These are phyloP conservation scores for Zoroaster sp. DNA, from an alignment of 53 echinoderm and acorn worm genomes.

Conservation along the genomic window DNA sequence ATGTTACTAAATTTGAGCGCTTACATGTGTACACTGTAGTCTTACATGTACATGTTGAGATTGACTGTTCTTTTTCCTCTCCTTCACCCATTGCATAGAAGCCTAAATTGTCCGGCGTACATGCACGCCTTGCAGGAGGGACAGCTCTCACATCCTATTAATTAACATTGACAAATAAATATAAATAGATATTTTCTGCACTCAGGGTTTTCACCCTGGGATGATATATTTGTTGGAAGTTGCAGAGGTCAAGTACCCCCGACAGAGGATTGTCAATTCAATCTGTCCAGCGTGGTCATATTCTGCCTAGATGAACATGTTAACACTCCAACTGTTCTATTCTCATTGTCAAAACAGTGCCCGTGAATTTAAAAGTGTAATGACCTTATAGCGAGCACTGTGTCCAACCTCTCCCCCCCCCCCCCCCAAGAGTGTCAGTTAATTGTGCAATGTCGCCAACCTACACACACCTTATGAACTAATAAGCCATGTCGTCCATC, in stretches of 20 bases:
- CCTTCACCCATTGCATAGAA: not conserved
- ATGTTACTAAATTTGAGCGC: not conserved
- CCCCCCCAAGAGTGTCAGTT: not conserved
- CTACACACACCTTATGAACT: slow-evolving; percentile 36
- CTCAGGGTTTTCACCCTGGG: not conserved
- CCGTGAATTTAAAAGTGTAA: slow-evolving; percentile 43
- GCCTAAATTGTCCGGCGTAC: not conserved
- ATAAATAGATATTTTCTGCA: slow-evolving; percentile 13
- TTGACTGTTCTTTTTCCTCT: slow-evolving; percentile 8
- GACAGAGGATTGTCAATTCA: slow-evolving; percentile 35
- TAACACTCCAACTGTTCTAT: slow-evolving; percentile 42
- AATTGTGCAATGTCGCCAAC: slow-evolving; percentile 45
- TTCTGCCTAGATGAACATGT: slow-evolving; percentile 41
- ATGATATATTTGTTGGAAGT: not conserved
- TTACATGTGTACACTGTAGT: not conserved
- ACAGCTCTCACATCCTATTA: not conserved
- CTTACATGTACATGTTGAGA: not conserved
- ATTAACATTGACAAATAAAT: slow-evolving; percentile 36
- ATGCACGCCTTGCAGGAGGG: not conserved
- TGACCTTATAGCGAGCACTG: slow-evolving; percentile 17
- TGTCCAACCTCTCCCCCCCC: not conserved
- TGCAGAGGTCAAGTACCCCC: slow-evolving; percentile 53
- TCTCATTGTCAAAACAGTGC: slow-evolving; percentile 49
- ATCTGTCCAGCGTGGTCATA: slow-evolving; percentile 22
- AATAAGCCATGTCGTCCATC: slow-evolving; percentile 19